phyloP scores from a whole-genome alignment of 2,113 vertebrate species.

The Typhlomys cinereus region DNA sequence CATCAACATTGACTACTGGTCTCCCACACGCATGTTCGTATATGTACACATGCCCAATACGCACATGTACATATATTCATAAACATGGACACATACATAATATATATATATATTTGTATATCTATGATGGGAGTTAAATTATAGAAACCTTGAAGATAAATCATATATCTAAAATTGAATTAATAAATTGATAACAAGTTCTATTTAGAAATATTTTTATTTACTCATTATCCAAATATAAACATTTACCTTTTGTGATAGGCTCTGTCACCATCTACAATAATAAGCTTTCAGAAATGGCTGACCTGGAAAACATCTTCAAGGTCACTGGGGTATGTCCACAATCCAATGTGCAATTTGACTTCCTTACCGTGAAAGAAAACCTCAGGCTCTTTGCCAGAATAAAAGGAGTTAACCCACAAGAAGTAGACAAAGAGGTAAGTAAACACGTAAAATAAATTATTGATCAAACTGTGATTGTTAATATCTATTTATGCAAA shows the following conservation, averaged over 20 bases:
- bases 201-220: neutral
- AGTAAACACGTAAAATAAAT: neutral
- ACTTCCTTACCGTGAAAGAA: constrained; percentile 92
- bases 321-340: constrained; percentile 92
- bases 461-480: neutral
- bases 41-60: neutral
- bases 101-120: too few species aligned
- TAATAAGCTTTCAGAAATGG: constrained; percentile 84
- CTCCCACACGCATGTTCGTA: neutral
- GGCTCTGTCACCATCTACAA: constrained; percentile 90
- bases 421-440: constrained; percentile 87
- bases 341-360: constrained; percentile 93
- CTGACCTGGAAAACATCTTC: constrained; percentile 85
- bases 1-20: neutral
- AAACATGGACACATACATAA: neutral
- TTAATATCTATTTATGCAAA: neutral
- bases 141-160: neutral
- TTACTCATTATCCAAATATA: neutral
- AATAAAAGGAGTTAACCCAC: constrained; percentile 90
- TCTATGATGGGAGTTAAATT: neutral
- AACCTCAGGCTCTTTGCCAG: constrained; percentile 92
- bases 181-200: neutral
- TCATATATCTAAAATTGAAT: neutral
- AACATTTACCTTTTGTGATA: constrained; percentile 43
- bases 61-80: neutral